phyloP scores from a whole-genome alignment of 2,113 vertebrate genomes.

The Rhinichthys klamathensis region DNA sequence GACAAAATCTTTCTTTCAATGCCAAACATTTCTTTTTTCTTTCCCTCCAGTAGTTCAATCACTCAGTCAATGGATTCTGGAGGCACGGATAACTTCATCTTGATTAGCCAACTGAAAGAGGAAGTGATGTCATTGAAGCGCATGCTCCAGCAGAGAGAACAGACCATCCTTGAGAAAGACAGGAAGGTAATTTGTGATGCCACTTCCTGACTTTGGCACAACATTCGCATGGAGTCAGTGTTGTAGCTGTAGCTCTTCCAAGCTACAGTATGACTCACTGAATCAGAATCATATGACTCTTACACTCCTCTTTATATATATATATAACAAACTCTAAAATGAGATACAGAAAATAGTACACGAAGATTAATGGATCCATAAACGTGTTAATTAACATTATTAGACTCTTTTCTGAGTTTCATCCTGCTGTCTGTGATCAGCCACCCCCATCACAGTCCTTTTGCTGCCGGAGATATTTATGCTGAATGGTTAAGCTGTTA shows the following conservation, averaged over 20 bases:
- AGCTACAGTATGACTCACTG: not conserved
- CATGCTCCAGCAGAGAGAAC: slow-evolving; percentile 95
- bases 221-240: not conserved
- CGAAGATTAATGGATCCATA: not conserved
- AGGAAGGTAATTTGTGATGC: slow-evolving; percentile 83
- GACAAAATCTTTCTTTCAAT: not conserved
- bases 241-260: not conserved
- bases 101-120: slow-evolving; percentile 99
- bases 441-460: not conserved
- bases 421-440: not conserved
- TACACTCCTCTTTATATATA: not conserved
- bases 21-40: not conserved
- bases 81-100: slow-evolving; percentile 98
- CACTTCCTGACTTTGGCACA: not conserved
- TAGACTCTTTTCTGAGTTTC: not conserved
- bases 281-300: not conserved
- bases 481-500: not conserved
- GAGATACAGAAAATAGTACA: not conserved
- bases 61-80: slow-evolving; percentile 98
- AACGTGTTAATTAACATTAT: not conserved
- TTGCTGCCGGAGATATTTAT: not conserved
- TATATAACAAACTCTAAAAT: too few relatives aligned
- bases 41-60: slow-evolving; percentile 90
- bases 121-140: slow-evolving; percentile 98
- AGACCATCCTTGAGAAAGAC: slow-evolving; percentile 97